phyloP scores from a whole-genome alignment of 1,140 invertebrate species.

The Drosophila serrata region DNA sequence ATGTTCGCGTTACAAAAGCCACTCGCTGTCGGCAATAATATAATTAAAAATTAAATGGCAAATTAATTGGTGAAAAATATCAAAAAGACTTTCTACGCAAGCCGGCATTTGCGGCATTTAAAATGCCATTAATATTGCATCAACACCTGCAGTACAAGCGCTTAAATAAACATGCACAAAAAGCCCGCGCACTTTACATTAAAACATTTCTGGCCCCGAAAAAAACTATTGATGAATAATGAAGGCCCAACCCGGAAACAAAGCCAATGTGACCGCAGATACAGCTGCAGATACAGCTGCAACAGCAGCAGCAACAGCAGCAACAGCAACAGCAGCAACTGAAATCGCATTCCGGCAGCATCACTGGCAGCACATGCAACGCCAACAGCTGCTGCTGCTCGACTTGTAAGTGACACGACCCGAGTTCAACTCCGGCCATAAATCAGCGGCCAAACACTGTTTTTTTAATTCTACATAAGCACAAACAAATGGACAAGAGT shows the following conservation, averaged over 20 bases:
- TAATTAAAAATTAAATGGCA: constrained; percentile 79
- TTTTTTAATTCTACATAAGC: constrained; percentile 39
- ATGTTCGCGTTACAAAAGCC: constrained; percentile 44
- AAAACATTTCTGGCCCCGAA: constrained; percentile 22
- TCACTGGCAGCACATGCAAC: constrained; percentile 1
- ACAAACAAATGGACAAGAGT: constrained; percentile 26
- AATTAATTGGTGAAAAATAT: constrained; percentile 71
- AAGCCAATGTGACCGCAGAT: constrained; percentile 54
- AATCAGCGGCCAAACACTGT: constrained; percentile 49
- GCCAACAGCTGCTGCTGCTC: constrained; percentile 19
- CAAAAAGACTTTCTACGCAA: constrained; percentile 70
- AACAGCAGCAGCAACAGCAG: not conserved
- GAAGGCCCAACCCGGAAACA: constrained; percentile 43
- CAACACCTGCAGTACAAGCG: constrained; percentile 67
- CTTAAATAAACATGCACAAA: constrained; percentile 57
- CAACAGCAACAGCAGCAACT: not conserved
- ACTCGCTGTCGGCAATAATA: constrained; percentile 62
- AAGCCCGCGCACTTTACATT: constrained; percentile 55
- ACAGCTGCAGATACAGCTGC: constrained; percentile 15
- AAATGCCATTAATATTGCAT: constrained; percentile 80
- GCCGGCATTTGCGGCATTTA: constrained; percentile 66
- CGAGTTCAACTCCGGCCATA: constrained; percentile 37
- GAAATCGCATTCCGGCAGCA: constrained; percentile 12
- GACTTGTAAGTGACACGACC: constrained; percentile 55
- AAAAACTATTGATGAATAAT: constrained; percentile 69